Evolutionary conservation across 2,888 invertebrate species (phyloP), one percentile per base, ranked within the genome.

Genomic region (Harpagoxenus sublaevis): DNA sequence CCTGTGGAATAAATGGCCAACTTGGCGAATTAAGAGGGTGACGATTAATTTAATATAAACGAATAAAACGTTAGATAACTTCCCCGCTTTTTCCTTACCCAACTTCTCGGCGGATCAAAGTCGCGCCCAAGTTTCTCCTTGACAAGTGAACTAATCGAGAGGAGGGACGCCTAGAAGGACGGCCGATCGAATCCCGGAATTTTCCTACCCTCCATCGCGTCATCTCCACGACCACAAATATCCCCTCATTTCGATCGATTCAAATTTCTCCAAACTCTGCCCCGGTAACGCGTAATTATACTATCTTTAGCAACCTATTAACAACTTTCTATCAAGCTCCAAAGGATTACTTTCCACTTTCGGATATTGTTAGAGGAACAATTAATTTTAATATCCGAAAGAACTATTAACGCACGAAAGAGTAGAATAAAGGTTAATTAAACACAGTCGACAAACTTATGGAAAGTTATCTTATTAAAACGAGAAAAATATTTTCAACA

Each of bases 171-270:
- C 18, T 23, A 66, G 65, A 77, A 57, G 75, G 65, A 77, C 66
- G 70, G 66, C 15, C 70, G 86, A 85, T 84, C 77, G 82, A 82
- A 77, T 68, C 60, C 53, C 42, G 85, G 75, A 83, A 83, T 84
- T 73, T 75, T 48, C 70, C 18, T 55, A 55, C 57, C 48, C 39
- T 60, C n/a, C 45, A 28, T 28, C 62, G 39, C 23, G n/a, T 10
- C 10, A 42, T 63, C 57, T 57, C 77, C 23, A 77, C 28, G 45
- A 66, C 65, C 75, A 28, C 75, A 71, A 77, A 83, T 71, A 63
- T 75, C 55, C n/a, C 65, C 31, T 18, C 18, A 39, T 48, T 66
- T 63, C 66, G 75, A 85, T 75, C 77, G 77, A 85, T 85, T 75
- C 63, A 35, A 83, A 85, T 63, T 75, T 78, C 15, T 15, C 53